These are phyloP conservation scores for Callimico goeldii DNA, from an alignment of 2,797 vertebrate genomes.

Conservation along the genomic window DNA sequence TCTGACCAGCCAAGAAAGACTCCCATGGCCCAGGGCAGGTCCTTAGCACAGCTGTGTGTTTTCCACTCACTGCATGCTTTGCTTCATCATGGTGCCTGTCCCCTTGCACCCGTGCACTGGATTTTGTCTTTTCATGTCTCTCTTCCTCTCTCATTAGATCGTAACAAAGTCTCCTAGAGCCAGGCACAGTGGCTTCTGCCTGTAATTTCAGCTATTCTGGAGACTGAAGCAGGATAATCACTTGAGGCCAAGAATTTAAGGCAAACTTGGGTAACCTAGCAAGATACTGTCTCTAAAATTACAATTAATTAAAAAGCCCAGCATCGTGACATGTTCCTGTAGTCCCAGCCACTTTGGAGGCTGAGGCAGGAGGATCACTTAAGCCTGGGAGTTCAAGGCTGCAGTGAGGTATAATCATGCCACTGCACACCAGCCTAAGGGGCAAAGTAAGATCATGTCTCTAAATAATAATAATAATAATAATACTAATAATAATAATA, in stretches of 20 bases:
- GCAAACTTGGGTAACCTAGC: background rate
- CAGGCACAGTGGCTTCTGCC: background rate
- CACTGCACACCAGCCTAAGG: background rate
- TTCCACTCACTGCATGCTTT: background rate
- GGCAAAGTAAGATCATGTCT: background rate
- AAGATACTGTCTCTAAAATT: background rate
- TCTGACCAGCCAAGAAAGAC: background rate
- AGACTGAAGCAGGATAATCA: background rate
- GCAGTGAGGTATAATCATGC: background rate
- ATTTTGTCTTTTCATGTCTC: background rate
- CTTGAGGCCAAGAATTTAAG: background rate
- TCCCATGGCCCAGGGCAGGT: fast-evolving
- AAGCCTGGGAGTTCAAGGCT: background rate
- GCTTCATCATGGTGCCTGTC: fast-evolving
- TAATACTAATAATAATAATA: background rate
- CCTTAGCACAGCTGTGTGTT: background rate
- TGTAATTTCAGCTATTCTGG: background rate
- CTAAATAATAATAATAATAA: background rate
- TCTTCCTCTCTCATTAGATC: background rate
- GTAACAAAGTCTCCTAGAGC: background rate
- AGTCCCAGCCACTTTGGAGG: background rate
- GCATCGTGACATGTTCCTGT: background rate
- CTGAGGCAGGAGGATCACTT: background rate
- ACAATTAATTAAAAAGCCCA: background rate
- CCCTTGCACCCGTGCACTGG: fast-evolving